Percentiles rank a stretch among this genome's conserved stretches.
Evolutionary conservation across 2,797 vertebrate species (phyloP).

Genomic region (Cryptoblepharus egeriae): DNA sequence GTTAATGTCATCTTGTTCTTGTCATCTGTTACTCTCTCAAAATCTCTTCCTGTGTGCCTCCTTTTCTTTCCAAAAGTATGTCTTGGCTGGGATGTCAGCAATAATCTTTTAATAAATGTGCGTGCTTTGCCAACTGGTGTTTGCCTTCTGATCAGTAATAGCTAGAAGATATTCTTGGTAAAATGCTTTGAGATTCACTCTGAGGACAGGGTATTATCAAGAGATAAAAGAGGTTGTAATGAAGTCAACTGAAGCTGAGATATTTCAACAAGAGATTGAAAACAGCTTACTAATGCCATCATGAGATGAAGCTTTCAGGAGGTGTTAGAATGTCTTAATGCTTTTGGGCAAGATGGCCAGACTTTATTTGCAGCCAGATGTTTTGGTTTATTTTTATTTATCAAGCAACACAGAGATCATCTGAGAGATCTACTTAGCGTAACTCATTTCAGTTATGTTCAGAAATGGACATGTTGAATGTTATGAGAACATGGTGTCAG

Average conservation of each 20-base stretch:
- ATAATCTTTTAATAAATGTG: neutral
- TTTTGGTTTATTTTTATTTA: neutral
- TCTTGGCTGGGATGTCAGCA: conserved; percentile 7
- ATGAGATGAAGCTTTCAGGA: rapidly evolving
- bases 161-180: conserved; percentile 5
- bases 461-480: rapidly evolving
- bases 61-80: conserved; percentile 28
- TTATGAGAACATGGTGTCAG: neutral
- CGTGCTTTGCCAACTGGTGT: conserved; percentile 17
- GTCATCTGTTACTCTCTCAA: conserved; percentile 28
- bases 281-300: rapidly evolving
- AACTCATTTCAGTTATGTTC: neutral
- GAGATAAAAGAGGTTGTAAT: neutral
- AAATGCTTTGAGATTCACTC: neutral
- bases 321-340: neutral
- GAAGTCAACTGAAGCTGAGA: neutral
- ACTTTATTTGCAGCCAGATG: neutral
- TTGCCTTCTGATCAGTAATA: conserved; percentile 25
- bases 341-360: neutral
- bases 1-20: conserved; percentile 36
- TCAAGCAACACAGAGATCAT: neutral
- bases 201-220: neutral
- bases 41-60: conserved; percentile 37
- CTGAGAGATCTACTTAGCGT: neutral
- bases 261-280: neutral